Percentiles rank a stretch among this genome's conserved stretches.
Evolutionary conservation across 2,113 vertebrate species (phyloP).

Genomic region (human): DNA sequence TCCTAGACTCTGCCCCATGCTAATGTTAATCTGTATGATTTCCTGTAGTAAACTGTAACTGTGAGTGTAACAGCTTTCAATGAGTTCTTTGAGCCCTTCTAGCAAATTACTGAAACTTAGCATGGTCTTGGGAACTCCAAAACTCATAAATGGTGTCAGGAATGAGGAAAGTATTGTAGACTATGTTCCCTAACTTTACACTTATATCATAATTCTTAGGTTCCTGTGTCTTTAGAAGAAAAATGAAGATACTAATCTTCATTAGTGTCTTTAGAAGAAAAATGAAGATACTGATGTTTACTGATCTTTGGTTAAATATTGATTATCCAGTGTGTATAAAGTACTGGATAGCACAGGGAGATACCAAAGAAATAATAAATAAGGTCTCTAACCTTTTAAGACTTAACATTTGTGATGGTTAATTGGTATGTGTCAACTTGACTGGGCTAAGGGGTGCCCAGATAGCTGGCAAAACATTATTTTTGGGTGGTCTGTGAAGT

Average conservation of each 20-base stretch:
- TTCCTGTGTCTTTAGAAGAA: background rate
- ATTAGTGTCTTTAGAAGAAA: too few relatives aligned
- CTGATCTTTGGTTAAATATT: background rate
- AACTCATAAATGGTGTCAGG: background rate
- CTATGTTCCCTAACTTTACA: background rate
- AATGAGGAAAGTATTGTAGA: background rate
- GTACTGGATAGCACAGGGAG: background rate
- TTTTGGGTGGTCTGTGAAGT: background rate
- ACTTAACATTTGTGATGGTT: background rate
- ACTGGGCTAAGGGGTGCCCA: background rate
- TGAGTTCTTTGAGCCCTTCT: background rate
- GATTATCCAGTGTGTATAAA: background rate
- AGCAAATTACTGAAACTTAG: background rate
- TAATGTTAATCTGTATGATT: slow-evolving; percentile 11
- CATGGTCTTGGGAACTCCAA: background rate
- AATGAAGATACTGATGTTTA: background rate
- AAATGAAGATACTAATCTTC: background rate
- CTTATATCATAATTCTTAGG: background rate
- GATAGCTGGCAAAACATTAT: background rate
- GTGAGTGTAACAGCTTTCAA: background rate
- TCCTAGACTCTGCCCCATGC: background rate
- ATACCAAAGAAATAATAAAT: slow-evolving; percentile 7
- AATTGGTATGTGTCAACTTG: background rate
- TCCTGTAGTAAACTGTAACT: background rate
- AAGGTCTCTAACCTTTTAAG: background rate